Evolutionary conservation across 2,888 invertebrate genomes (phyloP), one percentile per base, ranked within the genome.

Genomic region (Ornithoptera priamus): DNA sequence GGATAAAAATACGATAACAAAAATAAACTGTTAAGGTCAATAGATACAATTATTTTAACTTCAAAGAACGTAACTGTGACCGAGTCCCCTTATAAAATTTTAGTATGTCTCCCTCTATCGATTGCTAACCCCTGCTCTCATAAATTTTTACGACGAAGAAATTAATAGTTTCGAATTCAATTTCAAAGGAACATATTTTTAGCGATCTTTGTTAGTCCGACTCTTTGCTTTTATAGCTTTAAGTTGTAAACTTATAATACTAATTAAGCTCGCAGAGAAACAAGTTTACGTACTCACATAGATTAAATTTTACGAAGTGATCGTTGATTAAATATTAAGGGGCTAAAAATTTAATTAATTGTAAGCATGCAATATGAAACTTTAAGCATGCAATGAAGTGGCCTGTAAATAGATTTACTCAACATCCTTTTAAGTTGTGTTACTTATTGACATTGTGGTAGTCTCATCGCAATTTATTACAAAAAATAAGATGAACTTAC

Each of bases 51-150:
- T 6, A 39, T 8, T 39, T 39, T 39, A 10, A 39, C 39, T 39
- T 39, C 10, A 39, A 10, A 10, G 7, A 39, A 39, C 10, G 7
- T 39, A 30, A 30, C 30, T 39, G 36, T 5, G 36, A 39, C 7
- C 39, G 1, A 39, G 39, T 39, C 8, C 39, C 7, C 10, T 39
- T 39, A 62, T 67, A 67, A 67, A 53, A 61, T 24, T 65, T 65
- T 65, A 65, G 24, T 58, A 58, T 65, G 65, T 65, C 58, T 65
- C 56, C 57, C 58, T 42, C 58, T 59, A 65, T 65, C 59, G 65
- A 65, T 65, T 65, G 46, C 42, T 24, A 58, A 65, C 65, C 39
- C 57, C 30, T 46, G 59, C 20, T 58, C 58, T 17, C 60, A 39
- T 67, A 53, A 67, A 62, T 22, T 61, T 67, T 61, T 59, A 65